These are phyloP conservation scores for Trissolcus brochymenae DNA, from an alignment of 2,888 invertebrate species.

Conservation along the genomic window DNA sequence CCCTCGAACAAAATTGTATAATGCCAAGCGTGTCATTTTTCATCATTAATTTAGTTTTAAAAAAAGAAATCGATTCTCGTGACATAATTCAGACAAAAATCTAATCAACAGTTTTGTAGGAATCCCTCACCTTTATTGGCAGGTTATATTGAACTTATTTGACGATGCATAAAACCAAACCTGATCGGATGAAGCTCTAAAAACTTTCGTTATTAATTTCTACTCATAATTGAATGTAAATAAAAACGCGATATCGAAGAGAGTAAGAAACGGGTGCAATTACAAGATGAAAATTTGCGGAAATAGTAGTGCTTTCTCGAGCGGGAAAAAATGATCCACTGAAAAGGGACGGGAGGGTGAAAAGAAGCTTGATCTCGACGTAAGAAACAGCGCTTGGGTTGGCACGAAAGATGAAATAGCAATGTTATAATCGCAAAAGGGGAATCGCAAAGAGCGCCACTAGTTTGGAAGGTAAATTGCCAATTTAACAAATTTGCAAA, in stretches of 20 bases:
- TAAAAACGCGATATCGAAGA: slow-evolving; percentile 63
- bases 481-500: slow-evolving; percentile 75
- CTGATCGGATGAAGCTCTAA: slow-evolving; percentile 16
- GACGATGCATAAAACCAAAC: slow-evolving; percentile 5
- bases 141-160: slow-evolving; percentile 9
- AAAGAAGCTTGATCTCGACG: slow-evolving; percentile 28
- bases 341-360: slow-evolving; percentile 50
- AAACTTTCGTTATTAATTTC: slow-evolving; percentile 70
- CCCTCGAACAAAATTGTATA: no score
- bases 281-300: slow-evolving; percentile 61
- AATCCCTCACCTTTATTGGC: no score
- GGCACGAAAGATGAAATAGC: slow-evolving; percentile 43
- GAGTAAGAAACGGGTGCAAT: slow-evolving; percentile 56
- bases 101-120: no score
- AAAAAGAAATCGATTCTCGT: no score
- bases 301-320: slow-evolving; percentile 39
- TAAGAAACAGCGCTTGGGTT: slow-evolving; percentile 40
- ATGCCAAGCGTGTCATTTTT: no score
- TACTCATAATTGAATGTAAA: slow-evolving; percentile 71
- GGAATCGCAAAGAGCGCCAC: slow-evolving; percentile 62
- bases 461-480: slow-evolving; percentile 75
- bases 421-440: slow-evolving; percentile 51
- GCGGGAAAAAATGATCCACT: slow-evolving; percentile 53
- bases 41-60: no score
- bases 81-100: no score